Evolutionary conservation across 2,113 vertebrate species (phyloP), one percentile per base, ranked within the genome.

Genomic region (Peromyscus californicus): DNA sequence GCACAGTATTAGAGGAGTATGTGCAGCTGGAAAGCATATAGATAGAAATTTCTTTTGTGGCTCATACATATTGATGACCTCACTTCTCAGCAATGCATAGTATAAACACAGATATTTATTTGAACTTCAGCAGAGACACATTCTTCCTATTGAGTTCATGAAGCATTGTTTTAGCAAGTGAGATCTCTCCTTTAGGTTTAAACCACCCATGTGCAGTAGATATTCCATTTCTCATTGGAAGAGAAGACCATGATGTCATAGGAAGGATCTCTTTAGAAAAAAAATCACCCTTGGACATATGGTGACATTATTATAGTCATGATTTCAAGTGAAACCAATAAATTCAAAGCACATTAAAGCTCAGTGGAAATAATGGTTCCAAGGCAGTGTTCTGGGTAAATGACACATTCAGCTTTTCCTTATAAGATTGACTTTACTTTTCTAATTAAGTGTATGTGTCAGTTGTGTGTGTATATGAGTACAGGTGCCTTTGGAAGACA

Each of bases 341-440:
- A 89, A 63, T 78, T 45, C 59, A 61, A 69, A 54, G 26, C 7
- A 15, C 39, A 31, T 57, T n/a, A 80, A 93, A 93, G 29, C 33
- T 33, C 22, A 36, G 5, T 65, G 36, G 59, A 29, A 84, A 86
- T 4, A 39, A 4, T 39, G 4, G 5, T 31, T 94, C n/a, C 17
- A 2, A 1, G 0, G 33, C 22, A 12, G 21, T 3, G 36, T 15
- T 11, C 45, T 12, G 4, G 26, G 15, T 19, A 15, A 31, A 10
- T 2, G 3, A 11, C 4, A 16, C 26, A 39, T 11, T 5, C 82
- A 84, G 59, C 59, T 85, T 31, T 65, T 45, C 59, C 24, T 45
- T 85, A 45, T 19, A 63, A 65, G 24, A 85, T 10, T 45, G 2
- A 45, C 19, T 42, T 85, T 65, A 65, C 39, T 31, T 45, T 85